phyloP scores from a whole-genome alignment of 2,888 invertebrate genomes.

The Lepidochrysops patricia region DNA sequence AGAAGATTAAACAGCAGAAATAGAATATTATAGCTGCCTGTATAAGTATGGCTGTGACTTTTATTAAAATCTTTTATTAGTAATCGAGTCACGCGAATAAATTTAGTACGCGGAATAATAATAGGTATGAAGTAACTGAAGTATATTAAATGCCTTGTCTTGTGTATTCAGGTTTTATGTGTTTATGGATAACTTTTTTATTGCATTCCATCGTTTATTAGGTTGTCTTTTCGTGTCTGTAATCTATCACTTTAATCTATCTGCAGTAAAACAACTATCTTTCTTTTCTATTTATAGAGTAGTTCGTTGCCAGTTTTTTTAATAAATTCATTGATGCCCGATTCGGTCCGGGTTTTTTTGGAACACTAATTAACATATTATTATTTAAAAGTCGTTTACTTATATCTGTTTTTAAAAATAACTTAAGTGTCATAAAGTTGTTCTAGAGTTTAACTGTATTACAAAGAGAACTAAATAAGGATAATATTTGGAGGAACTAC shows the following conservation, averaged over 20 bases:
- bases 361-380: too few species aligned
- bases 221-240: neutral
- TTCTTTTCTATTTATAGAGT: too few species aligned
- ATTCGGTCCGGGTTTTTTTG: too few species aligned
- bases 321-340: too few species aligned
- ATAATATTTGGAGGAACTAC: too few species aligned
- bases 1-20: neutral
- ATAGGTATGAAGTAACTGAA: neutral
- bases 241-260: neutral
- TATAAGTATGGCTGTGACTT: slow-evolving; percentile 51
- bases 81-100: slow-evolving; percentile 38
- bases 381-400: too few species aligned
- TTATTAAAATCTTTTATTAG: slow-evolving; percentile 46
- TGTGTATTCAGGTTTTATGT: neutral
- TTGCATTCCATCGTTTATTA: neutral
- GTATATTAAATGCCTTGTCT: neutral
- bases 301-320: too few species aligned
- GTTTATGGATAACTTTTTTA: neutral
- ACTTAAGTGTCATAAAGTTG: too few species aligned
- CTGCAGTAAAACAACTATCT: neutral
- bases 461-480: too few species aligned
- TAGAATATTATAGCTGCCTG: slow-evolving; percentile 35
- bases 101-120: neutral
- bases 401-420: too few species aligned
- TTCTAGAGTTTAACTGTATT: too few species aligned